Conservation (phyloP, 2,888 invertebrate species). For the Drosophila crucigera region DNA sequence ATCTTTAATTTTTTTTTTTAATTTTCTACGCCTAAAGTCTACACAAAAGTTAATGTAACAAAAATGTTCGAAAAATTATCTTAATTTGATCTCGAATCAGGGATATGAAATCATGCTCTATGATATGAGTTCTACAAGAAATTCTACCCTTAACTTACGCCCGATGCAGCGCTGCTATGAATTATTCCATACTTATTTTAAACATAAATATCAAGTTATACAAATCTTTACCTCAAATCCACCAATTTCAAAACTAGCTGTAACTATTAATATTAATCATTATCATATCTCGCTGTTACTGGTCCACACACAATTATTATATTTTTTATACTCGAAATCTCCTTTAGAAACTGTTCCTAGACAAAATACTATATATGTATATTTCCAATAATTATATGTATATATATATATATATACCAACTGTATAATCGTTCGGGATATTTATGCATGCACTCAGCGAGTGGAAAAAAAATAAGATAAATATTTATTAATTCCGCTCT, state of each 20-base stretch:
- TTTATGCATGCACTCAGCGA: conserved; percentile 39
- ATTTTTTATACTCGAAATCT: conserved; percentile 8
- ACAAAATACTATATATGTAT: conserved; percentile 21
- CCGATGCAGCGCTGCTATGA: conserved; percentile 82
- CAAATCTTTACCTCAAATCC: background rate
- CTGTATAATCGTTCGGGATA: conserved; percentile 29
- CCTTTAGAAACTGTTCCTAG: conserved; percentile 28
- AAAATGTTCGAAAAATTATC: conserved; percentile 17
- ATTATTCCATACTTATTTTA: conserved; percentile 2
- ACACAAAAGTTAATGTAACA: conserved; percentile 8
- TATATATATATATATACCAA: conserved; percentile 22
- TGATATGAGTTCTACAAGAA: conserved; percentile 11
- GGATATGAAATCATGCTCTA: background rate
- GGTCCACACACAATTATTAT: conserved; percentile 3
- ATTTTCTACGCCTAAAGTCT: background rate
- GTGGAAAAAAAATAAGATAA: conserved; percentile 16
- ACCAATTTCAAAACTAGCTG: background rate
- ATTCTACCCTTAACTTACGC: conserved; percentile 27
- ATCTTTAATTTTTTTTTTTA: background rate
- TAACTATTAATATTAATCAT: conserved; percentile 1
- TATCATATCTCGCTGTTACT: conserved; percentile 16
- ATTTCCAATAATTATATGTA: conserved; percentile 22
- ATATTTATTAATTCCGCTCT: conserved; percentile 23
- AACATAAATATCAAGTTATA: conserved; percentile 7
- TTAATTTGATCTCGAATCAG: background rate